phyloP scores from a whole-genome alignment of 2,888 invertebrate species.

The Globia sparganii region DNA sequence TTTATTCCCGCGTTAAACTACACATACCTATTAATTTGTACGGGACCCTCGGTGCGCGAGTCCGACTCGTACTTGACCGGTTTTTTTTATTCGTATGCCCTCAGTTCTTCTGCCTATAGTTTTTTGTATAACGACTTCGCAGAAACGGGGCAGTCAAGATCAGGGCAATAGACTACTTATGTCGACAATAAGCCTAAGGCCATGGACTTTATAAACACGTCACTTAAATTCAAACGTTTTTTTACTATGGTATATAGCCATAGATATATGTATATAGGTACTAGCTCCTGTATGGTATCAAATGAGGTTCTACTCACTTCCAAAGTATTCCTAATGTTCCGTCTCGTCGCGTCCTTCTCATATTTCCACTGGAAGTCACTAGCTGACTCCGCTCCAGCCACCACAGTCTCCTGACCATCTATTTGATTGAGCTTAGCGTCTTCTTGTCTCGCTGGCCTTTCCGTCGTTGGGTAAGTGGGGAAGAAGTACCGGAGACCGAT shows the following conservation, averaged over 20 bases:
- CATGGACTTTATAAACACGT: background rate
- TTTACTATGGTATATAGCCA: background rate
- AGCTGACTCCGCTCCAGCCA: conserved; percentile 71
- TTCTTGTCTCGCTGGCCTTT: conserved; percentile 76
- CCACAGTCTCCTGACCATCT: conserved; percentile 78
- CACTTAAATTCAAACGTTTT: conserved; percentile 3
- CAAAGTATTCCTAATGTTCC: conserved; percentile 76
- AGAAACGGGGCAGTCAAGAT: conserved; percentile 6
- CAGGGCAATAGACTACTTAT: background rate
- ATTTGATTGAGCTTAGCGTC: conserved; percentile 83
- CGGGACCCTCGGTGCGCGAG: no score
- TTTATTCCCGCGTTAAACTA: no score
- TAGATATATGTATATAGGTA: no score
- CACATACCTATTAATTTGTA: no score
- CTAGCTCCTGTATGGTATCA: background rate
- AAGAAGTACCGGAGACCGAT: conserved; percentile 85
- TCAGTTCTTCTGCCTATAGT: conserved; percentile 15
- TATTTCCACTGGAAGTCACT: conserved; percentile 84
- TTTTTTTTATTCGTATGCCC: background rate
- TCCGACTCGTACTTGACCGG: no score
- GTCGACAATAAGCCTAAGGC: background rate
- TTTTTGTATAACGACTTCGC: background rate
- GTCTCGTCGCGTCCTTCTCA: conserved; percentile 82
- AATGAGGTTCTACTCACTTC: conserved; percentile 75
- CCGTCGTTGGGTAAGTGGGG: conserved; percentile 76